A percentile compares a stretch with the other conserved stretches of the same genome.
Conservation (phyloP, 2,797 vertebrate species). For the Gallinago nigripennis region DNA sequence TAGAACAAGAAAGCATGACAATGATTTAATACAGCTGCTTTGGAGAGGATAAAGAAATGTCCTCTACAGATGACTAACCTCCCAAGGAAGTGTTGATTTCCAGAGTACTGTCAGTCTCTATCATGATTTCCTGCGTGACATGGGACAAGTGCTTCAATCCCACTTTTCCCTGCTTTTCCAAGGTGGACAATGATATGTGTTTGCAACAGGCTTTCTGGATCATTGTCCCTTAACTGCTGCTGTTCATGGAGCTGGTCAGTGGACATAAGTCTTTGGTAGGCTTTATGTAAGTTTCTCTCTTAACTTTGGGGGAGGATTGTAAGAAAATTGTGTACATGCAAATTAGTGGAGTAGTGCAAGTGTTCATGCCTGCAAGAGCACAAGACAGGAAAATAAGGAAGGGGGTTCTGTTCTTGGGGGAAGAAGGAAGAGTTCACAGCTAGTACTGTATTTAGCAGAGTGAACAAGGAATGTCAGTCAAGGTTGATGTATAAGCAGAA, state of each 20-base stretch:
- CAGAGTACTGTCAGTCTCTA: neutral
- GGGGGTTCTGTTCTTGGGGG: rapidly evolving
- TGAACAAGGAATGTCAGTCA: neutral
- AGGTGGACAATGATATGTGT: neutral
- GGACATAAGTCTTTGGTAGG: neutral
- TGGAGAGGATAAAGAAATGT: neutral
- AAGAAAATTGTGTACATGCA: neutral
- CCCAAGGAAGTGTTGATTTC: neutral
- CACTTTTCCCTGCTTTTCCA: neutral
- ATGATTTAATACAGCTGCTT: conserved; percentile 8
- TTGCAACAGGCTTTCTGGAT: neutral
- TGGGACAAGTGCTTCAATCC: neutral
- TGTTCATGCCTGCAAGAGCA: neutral
- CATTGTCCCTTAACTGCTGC: neutral
- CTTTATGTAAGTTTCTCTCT: neutral
- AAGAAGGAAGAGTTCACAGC: neutral
- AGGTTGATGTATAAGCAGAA: neutral
- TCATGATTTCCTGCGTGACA: neutral
- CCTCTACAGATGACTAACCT: neutral
- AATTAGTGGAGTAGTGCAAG: neutral
- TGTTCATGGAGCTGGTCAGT: neutral
- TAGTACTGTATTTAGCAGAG: neutral
- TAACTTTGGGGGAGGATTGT: neutral
- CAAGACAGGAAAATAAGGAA: neutral
- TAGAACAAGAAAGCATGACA: neutral